A percentile compares a stretch with the other conserved stretches of the same genome.
Evolutionary conservation across 2,888 invertebrate species (phyloP).

Genomic region (Laothoe populi): DNA sequence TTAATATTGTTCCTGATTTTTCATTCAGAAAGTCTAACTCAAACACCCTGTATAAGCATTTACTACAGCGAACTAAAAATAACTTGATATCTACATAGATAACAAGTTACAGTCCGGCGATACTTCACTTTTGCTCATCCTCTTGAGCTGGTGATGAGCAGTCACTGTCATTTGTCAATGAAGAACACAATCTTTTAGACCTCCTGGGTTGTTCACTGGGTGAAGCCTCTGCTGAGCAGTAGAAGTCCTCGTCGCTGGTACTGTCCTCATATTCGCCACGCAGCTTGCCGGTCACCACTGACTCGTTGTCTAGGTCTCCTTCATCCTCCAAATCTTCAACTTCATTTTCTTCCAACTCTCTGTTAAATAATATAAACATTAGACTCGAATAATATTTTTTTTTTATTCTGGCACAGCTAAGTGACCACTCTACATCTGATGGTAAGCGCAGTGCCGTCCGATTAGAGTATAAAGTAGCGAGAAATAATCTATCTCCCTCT

Average conservation of each 20-base stretch:
- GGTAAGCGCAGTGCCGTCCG: too few species aligned
- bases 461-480: too few species aligned
- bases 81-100: conserved; percentile 18
- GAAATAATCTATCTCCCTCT: too few species aligned
- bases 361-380: conserved; percentile 27
- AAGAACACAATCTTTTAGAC: conserved; percentile 58
- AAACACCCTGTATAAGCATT: conserved; percentile 13
- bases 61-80: conserved; percentile 21
- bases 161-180: conserved; percentile 52
- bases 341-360: conserved; percentile 45
- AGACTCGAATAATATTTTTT: too few species aligned
- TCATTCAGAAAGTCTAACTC: not conserved
- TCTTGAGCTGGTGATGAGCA: conserved; percentile 46
- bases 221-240: conserved; percentile 51
- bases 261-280: conserved; percentile 63
- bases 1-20: not conserved
- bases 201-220: conserved; percentile 53
- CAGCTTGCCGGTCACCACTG: conserved; percentile 73
- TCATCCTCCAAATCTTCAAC: conserved; percentile 34
- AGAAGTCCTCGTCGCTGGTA: conserved; percentile 62
- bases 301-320: conserved; percentile 68
- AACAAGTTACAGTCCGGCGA: conserved; percentile 21
- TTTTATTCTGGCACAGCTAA: too few species aligned
- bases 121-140: conserved; percentile 54
- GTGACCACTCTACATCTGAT: too few species aligned